A percentile compares a stretch with the other conserved stretches of the same genome.
Evolutionary conservation across 2,888 invertebrate genomes (phyloP).

Genomic region (Lithophane ornitopus): DNA sequence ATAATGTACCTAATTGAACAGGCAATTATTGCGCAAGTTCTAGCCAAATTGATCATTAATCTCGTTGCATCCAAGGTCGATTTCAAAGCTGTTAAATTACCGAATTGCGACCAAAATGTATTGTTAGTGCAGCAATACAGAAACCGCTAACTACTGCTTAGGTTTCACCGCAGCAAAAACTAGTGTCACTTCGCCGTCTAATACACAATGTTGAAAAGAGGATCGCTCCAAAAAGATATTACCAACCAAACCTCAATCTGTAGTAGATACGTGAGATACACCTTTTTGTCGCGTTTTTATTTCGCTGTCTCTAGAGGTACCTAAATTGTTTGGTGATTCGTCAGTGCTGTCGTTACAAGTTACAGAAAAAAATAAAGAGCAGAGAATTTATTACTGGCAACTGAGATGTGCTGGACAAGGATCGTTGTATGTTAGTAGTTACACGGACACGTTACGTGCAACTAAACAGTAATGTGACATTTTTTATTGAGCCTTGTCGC

Average conservation of each 20-base stretch:
- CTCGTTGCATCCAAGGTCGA: constrained; percentile 72
- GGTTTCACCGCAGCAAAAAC: constrained; percentile 74
- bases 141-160: constrained; percentile 63
- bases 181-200: constrained; percentile 43
- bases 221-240: constrained; percentile 59
- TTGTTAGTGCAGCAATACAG: constrained; percentile 59
- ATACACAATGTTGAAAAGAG: constrained; percentile 60
- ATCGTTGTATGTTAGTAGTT: not conserved
- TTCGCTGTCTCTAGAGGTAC: constrained; percentile 18
- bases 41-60: constrained; percentile 70
- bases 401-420: constrained; percentile 6
- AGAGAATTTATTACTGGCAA: constrained; percentile 46
- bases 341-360: constrained; percentile 45
- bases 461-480: constrained; percentile 33
- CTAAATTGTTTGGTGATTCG: constrained; percentile 46
- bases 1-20: constrained; percentile 60
- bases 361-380: constrained; percentile 32
- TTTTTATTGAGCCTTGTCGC: constrained; percentile 30
- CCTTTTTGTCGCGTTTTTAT: constrained; percentile 57
- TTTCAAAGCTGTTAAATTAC: constrained; percentile 70
- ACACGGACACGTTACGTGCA: constrained; percentile 4
- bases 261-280: constrained; percentile 54
- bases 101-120: constrained; percentile 64
- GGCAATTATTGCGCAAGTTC: constrained; percentile 66
- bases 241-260: constrained; percentile 61